Conservation (phyloP, 2,888 invertebrate species). For the Acrobasis consociella region DNA sequence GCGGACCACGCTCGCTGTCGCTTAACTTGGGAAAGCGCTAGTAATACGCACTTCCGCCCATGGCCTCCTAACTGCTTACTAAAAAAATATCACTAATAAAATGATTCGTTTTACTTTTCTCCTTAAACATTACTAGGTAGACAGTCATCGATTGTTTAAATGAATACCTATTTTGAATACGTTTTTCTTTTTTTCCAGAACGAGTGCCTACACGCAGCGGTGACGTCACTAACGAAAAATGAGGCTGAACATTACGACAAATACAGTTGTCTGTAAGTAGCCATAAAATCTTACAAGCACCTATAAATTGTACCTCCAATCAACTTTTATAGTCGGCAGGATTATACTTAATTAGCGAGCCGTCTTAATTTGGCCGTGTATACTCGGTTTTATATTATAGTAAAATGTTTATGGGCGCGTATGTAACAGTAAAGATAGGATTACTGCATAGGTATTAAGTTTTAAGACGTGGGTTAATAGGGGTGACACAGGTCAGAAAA, state of each 20-base stretch:
- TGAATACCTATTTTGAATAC: not conserved
- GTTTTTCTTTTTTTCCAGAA: slow-evolving; percentile 72
- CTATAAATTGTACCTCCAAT: slow-evolving; percentile 36
- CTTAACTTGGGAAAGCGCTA: no score
- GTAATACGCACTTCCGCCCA: no score
- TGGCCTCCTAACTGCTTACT: no score
- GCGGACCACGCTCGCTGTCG: no score
- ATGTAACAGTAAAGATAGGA: not conserved
- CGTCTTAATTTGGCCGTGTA: slow-evolving; percentile 45
- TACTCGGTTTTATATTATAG: slow-evolving; percentile 33
- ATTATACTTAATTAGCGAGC: slow-evolving; percentile 47
- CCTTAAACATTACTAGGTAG: no score
- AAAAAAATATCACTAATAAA: no score
- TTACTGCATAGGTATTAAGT: not conserved
- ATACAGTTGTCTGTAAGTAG: slow-evolving; percentile 84
- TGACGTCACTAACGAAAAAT: slow-evolving; percentile 85
- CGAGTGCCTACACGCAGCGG: slow-evolving; percentile 85
- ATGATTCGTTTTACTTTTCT: no score
- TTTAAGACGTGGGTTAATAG: not conserved
- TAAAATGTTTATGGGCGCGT: slow-evolving; percentile 21
- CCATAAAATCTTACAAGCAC: slow-evolving; percentile 21
- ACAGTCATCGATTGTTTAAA: no score
- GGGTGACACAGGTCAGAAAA: no score
- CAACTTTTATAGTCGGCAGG: slow-evolving; percentile 44
- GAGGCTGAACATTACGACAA: slow-evolving; percentile 81